Evolutionary conservation across 2,797 vertebrate species (phyloP).

Genomic region (Triplophysa bombifrons): DNA sequence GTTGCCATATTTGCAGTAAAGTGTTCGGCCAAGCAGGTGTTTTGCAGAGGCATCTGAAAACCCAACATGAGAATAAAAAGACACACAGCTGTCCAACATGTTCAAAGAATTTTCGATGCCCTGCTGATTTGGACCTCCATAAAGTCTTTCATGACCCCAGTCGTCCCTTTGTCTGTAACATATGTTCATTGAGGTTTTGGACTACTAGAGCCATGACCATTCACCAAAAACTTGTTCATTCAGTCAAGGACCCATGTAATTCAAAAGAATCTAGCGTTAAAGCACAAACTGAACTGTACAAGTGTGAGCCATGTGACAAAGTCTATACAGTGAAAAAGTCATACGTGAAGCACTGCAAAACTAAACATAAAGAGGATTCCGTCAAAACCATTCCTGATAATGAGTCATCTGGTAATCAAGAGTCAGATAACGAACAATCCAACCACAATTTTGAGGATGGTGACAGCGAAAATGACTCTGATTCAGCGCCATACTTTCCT

Average conservation of each 20-base stretch:
- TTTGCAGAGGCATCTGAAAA: constrained; percentile 73
- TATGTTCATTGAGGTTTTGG: constrained; percentile 70
- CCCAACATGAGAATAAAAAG: constrained; percentile 58
- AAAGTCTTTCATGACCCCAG: constrained; percentile 68
- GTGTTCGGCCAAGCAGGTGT: constrained; percentile 60
- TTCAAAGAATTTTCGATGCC: constrained; percentile 55
- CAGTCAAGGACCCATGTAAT: constrained; percentile 16
- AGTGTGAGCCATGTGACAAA: constrained; percentile 73
- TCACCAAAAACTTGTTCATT: constrained; percentile 68
- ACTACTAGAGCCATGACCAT: constrained; percentile 63
- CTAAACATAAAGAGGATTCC: constrained; percentile 62
- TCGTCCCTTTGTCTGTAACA: constrained; percentile 68
- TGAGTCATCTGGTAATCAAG: constrained; percentile 45
- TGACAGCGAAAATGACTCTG: constrained; percentile 69
- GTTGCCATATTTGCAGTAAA: constrained; percentile 69
- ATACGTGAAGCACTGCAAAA: constrained; percentile 70
- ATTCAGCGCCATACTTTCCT: constrained; percentile 81
- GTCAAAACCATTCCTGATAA: constrained; percentile 10
- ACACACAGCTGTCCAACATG: constrained; percentile 69
- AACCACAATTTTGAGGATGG: constrained; percentile 60
- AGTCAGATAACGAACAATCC: constrained; percentile 57
- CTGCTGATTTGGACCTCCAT: constrained; percentile 71
- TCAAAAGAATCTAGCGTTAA: not conserved
- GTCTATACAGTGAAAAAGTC: constrained; percentile 70
- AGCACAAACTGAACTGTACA: constrained; percentile 50